Evolutionary conservation across 1,140 invertebrate genomes (phyloP), one percentile per base, ranked within the genome.

Genomic region (Diorhabda elongata): DNA sequence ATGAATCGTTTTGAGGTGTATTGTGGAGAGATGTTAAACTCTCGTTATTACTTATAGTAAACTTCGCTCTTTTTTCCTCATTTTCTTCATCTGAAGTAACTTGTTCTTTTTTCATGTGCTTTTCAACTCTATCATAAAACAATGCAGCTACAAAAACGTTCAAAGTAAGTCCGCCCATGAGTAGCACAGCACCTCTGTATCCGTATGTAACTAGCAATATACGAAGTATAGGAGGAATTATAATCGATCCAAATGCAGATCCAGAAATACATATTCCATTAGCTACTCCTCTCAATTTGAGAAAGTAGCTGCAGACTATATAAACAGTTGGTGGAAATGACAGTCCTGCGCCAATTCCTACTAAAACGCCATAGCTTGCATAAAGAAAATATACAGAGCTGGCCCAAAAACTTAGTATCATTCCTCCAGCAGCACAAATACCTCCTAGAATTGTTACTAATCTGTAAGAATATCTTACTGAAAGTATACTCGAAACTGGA

Each of bases 261-360:
- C 93, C 94, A 3, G 93, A 94, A 81, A 95, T 93, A 74, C 92
- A 94, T 11, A 96, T 86, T 0, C 93, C 94, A 81, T 95, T 96
- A 26, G 93, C 94, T 6, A 96, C 83, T 3, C 93, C 93, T 59
- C 93, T 84, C 45, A 90, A 83, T 62, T 88, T 87, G 2, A 92
- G 87, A 80, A 96, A 96, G 80, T 96, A 96, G 58, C 91, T 91
- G 5, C 92, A 94, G 58, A 95, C 92, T 74, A 95, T 93, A 78
- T 95, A 93, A n/a, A 96, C 91, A 0, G 93, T 94, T 43, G 93
- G 92, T 3, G 93, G 92, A 80, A 93, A 93, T 1, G 91, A 88
- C 44, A 93, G 81, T 0, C 92, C 92, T 5, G 92, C 92, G 4
- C 92, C 92, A 58, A 87, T 87, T 59, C 92, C 92, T n/a, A 92